A percentile compares a stretch with the other conserved stretches of the same genome.
These are phyloP conservation scores for Hymenochirus boettgeri DNA, from an alignment of 2,113 vertebrate species.

Conservation along the genomic window DNA sequence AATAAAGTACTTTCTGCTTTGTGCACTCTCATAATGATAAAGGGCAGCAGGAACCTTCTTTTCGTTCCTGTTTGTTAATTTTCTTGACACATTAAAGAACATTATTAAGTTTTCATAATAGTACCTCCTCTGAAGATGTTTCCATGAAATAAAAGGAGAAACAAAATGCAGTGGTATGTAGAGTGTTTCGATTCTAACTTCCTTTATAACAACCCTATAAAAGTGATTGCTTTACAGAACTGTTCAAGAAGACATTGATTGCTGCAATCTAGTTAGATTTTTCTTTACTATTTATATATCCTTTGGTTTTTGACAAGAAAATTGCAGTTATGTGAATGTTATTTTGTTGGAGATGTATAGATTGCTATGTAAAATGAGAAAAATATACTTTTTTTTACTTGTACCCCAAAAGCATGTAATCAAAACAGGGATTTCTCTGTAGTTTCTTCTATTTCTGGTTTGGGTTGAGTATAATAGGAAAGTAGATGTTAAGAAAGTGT, in stretches of 20 bases:
- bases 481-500: too few relatives aligned
- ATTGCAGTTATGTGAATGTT: too few relatives aligned
- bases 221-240: background rate
- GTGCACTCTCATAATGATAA: conserved; percentile 40
- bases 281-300: background rate
- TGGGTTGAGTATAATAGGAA: too few relatives aligned
- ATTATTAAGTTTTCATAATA: conserved; percentile 48
- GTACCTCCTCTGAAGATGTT: conserved; percentile 47
- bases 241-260: conserved; percentile 3
- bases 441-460: too few relatives aligned
- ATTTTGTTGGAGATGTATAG: too few relatives aligned
- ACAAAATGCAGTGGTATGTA: conserved; percentile 17
- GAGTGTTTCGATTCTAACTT: conserved; percentile 21
- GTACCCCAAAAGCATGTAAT: too few relatives aligned
- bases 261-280: background rate
- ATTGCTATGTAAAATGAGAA: too few relatives aligned
- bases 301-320: too few relatives aligned
- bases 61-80: conserved; percentile 48
- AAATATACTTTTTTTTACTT: too few relatives aligned
- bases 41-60: conserved; percentile 37
- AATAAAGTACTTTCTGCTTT: conserved; percentile 32
- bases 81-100: conserved; percentile 33
- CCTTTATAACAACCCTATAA: background rate
- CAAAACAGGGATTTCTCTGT: too few relatives aligned
- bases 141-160: conserved; percentile 45